Evolutionary conservation across 2,797 vertebrate species (phyloP).

Genomic region (Cryptoblepharus egeriae): DNA sequence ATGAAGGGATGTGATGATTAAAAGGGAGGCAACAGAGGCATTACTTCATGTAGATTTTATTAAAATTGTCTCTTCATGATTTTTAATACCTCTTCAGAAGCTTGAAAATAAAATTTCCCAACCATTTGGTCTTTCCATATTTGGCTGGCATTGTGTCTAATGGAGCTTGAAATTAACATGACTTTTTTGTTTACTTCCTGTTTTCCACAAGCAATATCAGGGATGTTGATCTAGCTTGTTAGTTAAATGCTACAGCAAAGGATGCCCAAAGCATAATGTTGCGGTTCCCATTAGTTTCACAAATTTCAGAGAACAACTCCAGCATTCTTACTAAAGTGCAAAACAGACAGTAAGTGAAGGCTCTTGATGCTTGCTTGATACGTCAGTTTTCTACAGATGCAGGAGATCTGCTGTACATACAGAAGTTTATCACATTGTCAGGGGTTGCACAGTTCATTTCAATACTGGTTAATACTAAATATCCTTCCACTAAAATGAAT

Average conservation of each 20-base stretch:
- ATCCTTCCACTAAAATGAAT: neutral
- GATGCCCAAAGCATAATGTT: conserved; percentile 18
- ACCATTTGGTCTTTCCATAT: conserved; percentile 55
- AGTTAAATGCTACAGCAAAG: neutral
- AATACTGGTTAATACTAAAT: neutral
- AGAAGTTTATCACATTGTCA: neutral
- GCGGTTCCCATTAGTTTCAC: neutral
- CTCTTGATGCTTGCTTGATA: neutral
- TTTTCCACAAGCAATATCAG: conserved; percentile 52
- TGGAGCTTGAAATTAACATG: conserved; percentile 67
- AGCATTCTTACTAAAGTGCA: neutral
- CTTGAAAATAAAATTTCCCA: conserved; percentile 55
- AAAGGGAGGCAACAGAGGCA: conserved; percentile 41
- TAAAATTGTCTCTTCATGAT: conserved; percentile 40
- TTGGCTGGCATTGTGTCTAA: conserved; percentile 63
- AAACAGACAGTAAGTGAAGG: neutral
- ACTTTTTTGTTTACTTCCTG: conserved; percentile 62
- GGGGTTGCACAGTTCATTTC: neutral
- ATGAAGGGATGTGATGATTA: conserved; percentile 41
- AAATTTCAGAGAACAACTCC: neutral
- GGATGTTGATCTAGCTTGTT: conserved; percentile 41
- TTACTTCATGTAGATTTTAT: conserved; percentile 39
- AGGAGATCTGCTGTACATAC: neutral
- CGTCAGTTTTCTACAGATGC: neutral
- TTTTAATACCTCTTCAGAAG: conserved; percentile 56